Percentiles rank a stretch among this genome's conserved stretches.
phyloP scores from a whole-genome alignment of 2,888 invertebrate genomes.

The Apomyelois bistriatella region DNA sequence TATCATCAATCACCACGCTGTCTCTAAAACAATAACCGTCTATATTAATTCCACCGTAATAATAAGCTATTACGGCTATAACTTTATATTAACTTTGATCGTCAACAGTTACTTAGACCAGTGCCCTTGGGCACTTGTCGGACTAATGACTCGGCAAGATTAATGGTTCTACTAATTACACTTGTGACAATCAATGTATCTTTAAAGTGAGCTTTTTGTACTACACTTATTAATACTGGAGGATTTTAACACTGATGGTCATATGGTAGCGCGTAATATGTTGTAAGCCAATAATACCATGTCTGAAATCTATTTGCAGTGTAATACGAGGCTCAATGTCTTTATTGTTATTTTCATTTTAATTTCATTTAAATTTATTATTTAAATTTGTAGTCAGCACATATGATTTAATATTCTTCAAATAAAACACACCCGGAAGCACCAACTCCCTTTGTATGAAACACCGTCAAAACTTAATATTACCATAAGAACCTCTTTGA shows the following conservation, averaged over 20 bases:
- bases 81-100: slow-evolving; percentile 62
- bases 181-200: slow-evolving; percentile 68
- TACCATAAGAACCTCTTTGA: slow-evolving; percentile 23
- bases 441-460: slow-evolving; percentile 3
- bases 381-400: neutral
- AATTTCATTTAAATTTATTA: neutral
- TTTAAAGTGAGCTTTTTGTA: slow-evolving; percentile 55
- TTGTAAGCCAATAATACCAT: neutral
- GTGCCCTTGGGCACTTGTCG: slow-evolving; percentile 66
- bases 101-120: slow-evolving; percentile 67
- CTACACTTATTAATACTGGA: slow-evolving; percentile 25
- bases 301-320: neutral
- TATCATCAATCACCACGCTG: slow-evolving; percentile 64
- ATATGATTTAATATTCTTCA: neutral
- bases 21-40: slow-evolving; percentile 73
- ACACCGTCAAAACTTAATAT: slow-evolving; percentile 17
- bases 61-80: slow-evolving; percentile 66
- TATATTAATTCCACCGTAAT: slow-evolving; percentile 63
- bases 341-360: neutral
- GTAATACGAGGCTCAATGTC: neutral
- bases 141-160: slow-evolving; percentile 68
- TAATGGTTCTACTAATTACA: slow-evolving; percentile 74
- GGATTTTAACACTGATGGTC: slow-evolving; percentile 14
- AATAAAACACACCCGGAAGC: slow-evolving; percentile 2
- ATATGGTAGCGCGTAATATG: slow-evolving; percentile 8